These are phyloP conservation scores for Cantharis rufa DNA, from an alignment of 2,888 invertebrate genomes.

Conservation along the genomic window DNA sequence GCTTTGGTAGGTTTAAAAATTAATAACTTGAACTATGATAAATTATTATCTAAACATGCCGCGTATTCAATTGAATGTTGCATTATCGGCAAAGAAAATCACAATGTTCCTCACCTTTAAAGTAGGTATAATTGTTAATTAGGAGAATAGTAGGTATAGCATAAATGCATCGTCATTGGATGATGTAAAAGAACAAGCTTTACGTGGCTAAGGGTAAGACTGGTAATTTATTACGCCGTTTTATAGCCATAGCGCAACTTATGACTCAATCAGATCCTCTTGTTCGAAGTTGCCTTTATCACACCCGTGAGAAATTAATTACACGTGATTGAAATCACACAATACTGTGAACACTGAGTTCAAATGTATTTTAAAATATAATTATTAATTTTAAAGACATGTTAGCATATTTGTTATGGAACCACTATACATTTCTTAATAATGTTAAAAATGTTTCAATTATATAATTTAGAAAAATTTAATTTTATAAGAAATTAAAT, in stretches of 20 bases:
- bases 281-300: constrained; percentile 49
- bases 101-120: not conserved
- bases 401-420: not conserved
- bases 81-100: constrained; percentile 2
- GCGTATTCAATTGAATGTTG: not conserved
- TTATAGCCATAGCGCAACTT: constrained; percentile 44
- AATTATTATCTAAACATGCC: not conserved
- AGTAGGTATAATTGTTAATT: constrained; percentile 20
- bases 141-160: constrained; percentile 27
- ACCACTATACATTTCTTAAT: not conserved
- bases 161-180: constrained; percentile 33
- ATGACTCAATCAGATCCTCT: constrained; percentile 53
- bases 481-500: no score
- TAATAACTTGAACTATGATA: not conserved
- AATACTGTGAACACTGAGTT: not conserved
- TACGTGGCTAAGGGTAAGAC: constrained; percentile 44
- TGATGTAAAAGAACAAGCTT: constrained; percentile 21
- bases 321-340: constrained; percentile 50
- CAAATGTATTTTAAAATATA: not conserved
- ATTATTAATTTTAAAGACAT: not conserved
- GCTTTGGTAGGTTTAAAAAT: not conserved
- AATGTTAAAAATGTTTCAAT: constrained; percentile 37
- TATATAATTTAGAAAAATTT: no score
- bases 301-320: constrained; percentile 53
- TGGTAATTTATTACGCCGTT: constrained; percentile 52